Conservation (phyloP, 2,888 invertebrate genomes). For the Xanthia togata region DNA sequence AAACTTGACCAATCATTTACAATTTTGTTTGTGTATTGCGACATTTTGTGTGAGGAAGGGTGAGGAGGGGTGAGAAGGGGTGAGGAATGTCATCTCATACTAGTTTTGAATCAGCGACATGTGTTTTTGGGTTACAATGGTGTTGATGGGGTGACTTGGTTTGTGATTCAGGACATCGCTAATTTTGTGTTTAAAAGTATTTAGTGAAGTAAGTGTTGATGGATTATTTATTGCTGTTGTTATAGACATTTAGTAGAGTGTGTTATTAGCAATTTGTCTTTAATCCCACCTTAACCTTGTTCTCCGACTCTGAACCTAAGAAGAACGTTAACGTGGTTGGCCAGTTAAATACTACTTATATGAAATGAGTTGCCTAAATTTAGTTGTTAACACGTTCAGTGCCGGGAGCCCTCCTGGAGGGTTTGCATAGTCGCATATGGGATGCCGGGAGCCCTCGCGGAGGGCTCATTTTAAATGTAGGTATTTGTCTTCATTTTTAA, state of each 20-base stretch:
- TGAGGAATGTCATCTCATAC: conserved; percentile 66
- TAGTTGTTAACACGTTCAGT: no score
- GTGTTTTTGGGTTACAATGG: conserved; percentile 77
- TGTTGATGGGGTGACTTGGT: conserved; percentile 71
- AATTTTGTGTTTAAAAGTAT: conserved; percentile 48
- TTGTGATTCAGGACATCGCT: conserved; percentile 59
- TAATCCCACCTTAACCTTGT: background rate
- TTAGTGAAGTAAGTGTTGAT: conserved; percentile 24
- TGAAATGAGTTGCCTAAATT: no score
- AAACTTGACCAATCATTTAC: background rate
- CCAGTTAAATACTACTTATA: no score
- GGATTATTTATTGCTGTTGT: background rate
- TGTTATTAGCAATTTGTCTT: background rate
- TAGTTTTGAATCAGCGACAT: conserved; percentile 78
- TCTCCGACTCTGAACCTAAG: background rate
- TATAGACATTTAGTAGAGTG: background rate
- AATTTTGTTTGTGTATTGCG: no score
- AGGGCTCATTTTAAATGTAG: no score
- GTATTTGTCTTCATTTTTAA: no score
- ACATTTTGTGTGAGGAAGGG: background rate
- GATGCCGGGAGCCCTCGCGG: no score
- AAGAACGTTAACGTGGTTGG: background rate
- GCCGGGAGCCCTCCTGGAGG: no score
- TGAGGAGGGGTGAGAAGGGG: conserved; percentile 45
- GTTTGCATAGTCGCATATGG: no score